A percentile compares a stretch with the other conserved stretches of the same genome.
These are phyloP conservation scores for Drosophila sp. DNA, from an alignment of 1,140 invertebrate species.

Conservation along the genomic window DNA sequence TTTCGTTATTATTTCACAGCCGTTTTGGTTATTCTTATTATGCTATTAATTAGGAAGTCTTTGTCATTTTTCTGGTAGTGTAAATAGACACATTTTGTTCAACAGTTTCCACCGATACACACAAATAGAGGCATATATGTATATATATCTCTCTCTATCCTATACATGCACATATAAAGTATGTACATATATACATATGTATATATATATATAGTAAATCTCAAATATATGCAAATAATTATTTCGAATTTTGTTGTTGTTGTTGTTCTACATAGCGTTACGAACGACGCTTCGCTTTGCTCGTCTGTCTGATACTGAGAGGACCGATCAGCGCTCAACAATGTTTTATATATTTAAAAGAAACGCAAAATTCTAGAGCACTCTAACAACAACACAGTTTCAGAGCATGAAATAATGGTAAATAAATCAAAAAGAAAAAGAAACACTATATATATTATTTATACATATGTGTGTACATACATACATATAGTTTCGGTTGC, in stretches of 20 bases:
- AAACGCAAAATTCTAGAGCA: conserved; percentile 36
- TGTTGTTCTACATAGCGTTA: conserved; percentile 50
- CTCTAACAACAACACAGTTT: conserved; percentile 20
- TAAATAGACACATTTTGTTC: conserved; percentile 46
- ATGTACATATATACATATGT: conserved; percentile 34
- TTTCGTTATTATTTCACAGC: conserved; percentile 35
- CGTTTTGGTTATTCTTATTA: conserved; percentile 15
- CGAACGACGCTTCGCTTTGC: conserved; percentile 59
- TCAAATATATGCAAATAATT: conserved; percentile 37
- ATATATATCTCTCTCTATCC: conserved; percentile 23
- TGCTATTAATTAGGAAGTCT: conserved; percentile 52
- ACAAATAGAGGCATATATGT: conserved; percentile 10
- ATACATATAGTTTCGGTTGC: neutral
- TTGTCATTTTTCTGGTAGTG: conserved; percentile 42
- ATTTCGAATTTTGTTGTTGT: conserved; percentile 33
- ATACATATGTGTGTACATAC: neutral
- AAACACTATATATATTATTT: neutral
- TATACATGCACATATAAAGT: conserved; percentile 16
- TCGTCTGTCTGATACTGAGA: conserved; percentile 66
- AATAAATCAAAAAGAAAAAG: conserved; percentile 63
- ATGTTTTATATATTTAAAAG: conserved; percentile 54
- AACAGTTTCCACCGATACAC: conserved; percentile 11
- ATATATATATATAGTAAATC: conserved; percentile 7
- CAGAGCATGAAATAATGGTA: conserved; percentile 45
- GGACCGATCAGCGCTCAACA: conserved; percentile 41